A percentile compares a stretch with the other conserved stretches of the same genome.
phyloP scores from a whole-genome alignment of 92 coral and sea anemone species.

The Epizoanthus ramosus region DNA sequence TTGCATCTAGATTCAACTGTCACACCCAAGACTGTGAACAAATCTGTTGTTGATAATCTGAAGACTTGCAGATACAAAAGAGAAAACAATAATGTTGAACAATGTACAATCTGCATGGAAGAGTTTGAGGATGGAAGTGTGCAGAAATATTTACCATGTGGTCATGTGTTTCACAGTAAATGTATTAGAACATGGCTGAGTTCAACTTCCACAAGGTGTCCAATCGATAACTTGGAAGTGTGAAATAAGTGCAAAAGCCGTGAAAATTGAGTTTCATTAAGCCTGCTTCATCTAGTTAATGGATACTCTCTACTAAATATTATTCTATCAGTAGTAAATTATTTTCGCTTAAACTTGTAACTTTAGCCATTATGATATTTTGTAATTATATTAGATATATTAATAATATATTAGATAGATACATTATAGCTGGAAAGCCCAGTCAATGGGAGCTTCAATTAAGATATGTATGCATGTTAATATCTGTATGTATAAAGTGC shows the following conservation, averaged over 20 bases:
- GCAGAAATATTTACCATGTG: conserved; percentile 71
- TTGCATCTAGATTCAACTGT: conserved; percentile 76
- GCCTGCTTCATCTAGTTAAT: no score
- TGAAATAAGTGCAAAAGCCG: background rate
- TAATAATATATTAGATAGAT: no score
- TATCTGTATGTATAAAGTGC: no score
- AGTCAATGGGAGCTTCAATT: no score
- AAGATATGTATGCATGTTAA: no score
- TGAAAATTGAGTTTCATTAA: no score
- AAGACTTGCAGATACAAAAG: conserved; percentile 53
- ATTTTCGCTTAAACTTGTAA: no score
- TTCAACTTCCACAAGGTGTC: conserved; percentile 82
- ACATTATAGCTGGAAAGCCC: no score
- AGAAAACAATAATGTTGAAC: conserved; percentile 23
- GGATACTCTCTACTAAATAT: no score
- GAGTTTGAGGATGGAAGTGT: conserved; percentile 70
- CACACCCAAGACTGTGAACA: conserved; percentile 74
- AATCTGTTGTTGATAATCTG: conserved; percentile 56
- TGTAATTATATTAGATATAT: no score
- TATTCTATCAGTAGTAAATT: no score
- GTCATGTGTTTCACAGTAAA: conserved; percentile 77
- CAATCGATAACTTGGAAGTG: conserved; percentile 86
- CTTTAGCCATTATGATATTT: no score
- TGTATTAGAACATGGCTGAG: conserved; percentile 87
- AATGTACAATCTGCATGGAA: conserved; percentile 91